phyloP scores from a whole-genome alignment of 2,113 vertebrate genomes.

The Anser cygnoides region DNA sequence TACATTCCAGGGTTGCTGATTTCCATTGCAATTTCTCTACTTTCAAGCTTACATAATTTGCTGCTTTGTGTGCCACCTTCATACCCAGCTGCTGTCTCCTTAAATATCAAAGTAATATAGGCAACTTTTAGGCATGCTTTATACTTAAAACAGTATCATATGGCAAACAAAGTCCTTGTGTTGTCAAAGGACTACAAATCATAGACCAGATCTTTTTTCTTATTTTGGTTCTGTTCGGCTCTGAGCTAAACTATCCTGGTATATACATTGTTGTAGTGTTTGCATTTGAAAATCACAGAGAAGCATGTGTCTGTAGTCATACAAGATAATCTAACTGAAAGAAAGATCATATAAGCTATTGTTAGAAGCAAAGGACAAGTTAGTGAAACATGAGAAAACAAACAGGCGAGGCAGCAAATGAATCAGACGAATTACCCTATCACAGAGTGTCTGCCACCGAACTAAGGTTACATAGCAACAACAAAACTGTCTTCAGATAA shows the following conservation, averaged over 20 bases:
- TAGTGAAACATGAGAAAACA: background rate
- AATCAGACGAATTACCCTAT: conserved; percentile 26
- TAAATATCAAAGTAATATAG: conserved; percentile 69
- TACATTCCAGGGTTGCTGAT: conserved; percentile 52
- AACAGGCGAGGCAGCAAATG: background rate
- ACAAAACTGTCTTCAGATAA: conserved; percentile 59
- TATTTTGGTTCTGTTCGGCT: conserved; percentile 45
- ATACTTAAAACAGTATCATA: background rate
- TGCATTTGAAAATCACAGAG: conserved; percentile 40
- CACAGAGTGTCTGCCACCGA: background rate
- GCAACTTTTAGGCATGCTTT: conserved; percentile 47
- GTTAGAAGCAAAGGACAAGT: background rate
- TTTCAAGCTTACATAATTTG: conserved; percentile 68
- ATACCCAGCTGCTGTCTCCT: conserved; percentile 29
- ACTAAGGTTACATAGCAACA: conserved; percentile 33
- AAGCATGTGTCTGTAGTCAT: background rate
- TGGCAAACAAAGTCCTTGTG: background rate
- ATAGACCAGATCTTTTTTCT: background rate
- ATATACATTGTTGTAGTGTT: background rate
- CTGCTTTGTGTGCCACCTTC: conserved; percentile 56
- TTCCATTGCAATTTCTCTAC: conserved; percentile 17
- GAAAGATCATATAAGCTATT: background rate
- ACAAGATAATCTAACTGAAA: background rate
- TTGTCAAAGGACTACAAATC: conserved; percentile 59
- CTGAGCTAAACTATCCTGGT: conserved; percentile 1